Evolutionary conservation across 2,797 vertebrate genomes (phyloP).

Genomic region (Peromyscus eremicus): DNA sequence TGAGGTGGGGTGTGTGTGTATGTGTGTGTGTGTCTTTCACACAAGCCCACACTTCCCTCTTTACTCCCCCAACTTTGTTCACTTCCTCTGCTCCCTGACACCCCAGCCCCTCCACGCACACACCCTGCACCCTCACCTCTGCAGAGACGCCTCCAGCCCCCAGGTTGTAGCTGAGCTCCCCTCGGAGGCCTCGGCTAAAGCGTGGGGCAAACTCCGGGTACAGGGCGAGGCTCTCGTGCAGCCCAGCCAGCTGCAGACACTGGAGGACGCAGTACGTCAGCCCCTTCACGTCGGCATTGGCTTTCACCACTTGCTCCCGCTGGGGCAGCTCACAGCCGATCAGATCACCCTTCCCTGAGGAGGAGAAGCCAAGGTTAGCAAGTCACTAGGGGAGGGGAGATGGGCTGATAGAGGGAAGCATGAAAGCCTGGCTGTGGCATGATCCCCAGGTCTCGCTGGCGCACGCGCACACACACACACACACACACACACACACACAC

Average conservation of each 20-base stretch:
- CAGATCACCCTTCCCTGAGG: conserved; percentile 94
- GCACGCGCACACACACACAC: too few species aligned
- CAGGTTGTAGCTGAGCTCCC: conserved; percentile 95
- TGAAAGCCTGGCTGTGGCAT: not conserved
- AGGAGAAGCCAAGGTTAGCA: conserved; percentile 44
- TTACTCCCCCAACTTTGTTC: not conserved
- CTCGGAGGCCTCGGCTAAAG: conserved; percentile 93
- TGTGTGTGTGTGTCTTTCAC: not conserved
- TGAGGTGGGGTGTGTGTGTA: rapidly evolving
- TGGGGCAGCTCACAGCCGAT: conserved; percentile 94
- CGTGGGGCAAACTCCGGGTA: conserved; percentile 95
- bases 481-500: too few species aligned
- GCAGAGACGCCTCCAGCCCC: conserved; percentile 87
- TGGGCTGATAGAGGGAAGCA: not conserved
- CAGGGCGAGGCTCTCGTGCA: conserved; percentile 92
- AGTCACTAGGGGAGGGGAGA: not conserved
- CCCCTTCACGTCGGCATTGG: conserved; percentile 95
- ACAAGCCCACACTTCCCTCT: not conserved
- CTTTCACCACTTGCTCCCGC: conserved; percentile 94
- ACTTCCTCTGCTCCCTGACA: not conserved
- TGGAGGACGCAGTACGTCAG: conserved; percentile 96
- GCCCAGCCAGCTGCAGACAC: conserved; percentile 93
- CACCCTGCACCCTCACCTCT: conserved; percentile 76
- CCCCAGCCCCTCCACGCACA: not conserved
- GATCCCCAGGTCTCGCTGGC: not conserved